phyloP scores from a whole-genome alignment of 92 coral and sea anemone genomes.

The Anthopleura xanthogrammica region DNA sequence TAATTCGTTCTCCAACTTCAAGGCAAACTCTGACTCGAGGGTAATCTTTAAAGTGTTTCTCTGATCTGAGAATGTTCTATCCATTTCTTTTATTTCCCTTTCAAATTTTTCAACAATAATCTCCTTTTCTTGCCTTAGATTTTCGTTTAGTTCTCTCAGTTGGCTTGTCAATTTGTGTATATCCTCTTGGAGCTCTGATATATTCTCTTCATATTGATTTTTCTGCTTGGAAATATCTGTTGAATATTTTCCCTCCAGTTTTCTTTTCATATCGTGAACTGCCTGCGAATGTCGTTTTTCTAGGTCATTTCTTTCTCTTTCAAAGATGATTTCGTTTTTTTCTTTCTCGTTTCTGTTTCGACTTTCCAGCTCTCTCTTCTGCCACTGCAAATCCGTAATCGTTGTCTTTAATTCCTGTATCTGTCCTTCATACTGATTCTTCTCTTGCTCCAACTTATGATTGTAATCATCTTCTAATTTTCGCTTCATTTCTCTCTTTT shows the following conservation, averaged over 20 bases:
- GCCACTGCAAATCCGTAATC: slow-evolving; percentile 89
- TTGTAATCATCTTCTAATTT: slow-evolving; percentile 77
- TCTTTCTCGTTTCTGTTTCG: slow-evolving; percentile 80
- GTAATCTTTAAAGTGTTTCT: slow-evolving; percentile 66
- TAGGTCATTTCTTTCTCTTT: slow-evolving; percentile 79
- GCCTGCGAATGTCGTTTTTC: slow-evolving; percentile 71
- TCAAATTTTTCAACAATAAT: slow-evolving; percentile 82
- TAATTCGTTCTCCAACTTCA: slow-evolving; percentile 86
- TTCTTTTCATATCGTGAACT: slow-evolving; percentile 68
- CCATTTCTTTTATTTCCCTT: slow-evolving; percentile 86
- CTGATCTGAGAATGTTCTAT: slow-evolving; percentile 78
- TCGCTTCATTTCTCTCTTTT: slow-evolving; percentile 74
- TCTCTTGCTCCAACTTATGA: slow-evolving; percentile 72
- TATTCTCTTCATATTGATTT: slow-evolving; percentile 79
- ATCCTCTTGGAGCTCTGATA: slow-evolving; percentile 72
- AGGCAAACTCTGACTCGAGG: slow-evolving; percentile 78
- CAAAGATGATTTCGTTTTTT: slow-evolving; percentile 74
- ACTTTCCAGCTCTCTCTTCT: slow-evolving; percentile 83
- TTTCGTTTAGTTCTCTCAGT: slow-evolving; percentile 85
- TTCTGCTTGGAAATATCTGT: slow-evolving; percentile 72
- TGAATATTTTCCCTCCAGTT: slow-evolving; percentile 59
- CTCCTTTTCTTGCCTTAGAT: slow-evolving; percentile 85
- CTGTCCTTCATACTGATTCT: slow-evolving; percentile 62
- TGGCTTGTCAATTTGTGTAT: slow-evolving; percentile 84
- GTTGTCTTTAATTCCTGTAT: slow-evolving; percentile 71